Conservation (phyloP, 1,140 invertebrate genomes). For the Drosophila nigromelanica region DNA sequence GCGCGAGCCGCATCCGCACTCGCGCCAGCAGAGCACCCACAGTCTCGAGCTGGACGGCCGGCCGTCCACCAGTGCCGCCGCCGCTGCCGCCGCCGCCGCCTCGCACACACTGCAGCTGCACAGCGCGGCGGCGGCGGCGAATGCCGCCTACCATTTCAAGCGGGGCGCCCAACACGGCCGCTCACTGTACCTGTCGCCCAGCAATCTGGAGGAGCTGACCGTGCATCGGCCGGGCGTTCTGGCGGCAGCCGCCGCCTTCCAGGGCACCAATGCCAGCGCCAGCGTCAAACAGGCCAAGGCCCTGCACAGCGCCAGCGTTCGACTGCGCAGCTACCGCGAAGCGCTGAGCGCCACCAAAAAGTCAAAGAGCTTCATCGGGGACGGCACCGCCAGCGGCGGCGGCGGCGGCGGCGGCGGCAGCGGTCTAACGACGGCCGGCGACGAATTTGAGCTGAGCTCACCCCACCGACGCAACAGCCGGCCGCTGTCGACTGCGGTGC, state of each 20-base stretch:
- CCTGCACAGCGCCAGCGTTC: constrained; percentile 79
- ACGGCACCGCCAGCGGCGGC: constrained; percentile 45
- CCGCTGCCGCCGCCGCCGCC: constrained; percentile 49
- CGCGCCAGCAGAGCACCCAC: constrained; percentile 79
- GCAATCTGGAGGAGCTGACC: constrained; percentile 76
- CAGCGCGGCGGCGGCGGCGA: constrained; percentile 76
- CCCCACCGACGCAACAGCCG: constrained; percentile 83
- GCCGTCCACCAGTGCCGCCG: constrained; percentile 67
- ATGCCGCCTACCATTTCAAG: constrained; percentile 79
- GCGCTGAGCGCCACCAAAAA: constrained; percentile 80
- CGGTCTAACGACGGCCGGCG: constrained; percentile 37
- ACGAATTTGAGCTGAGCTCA: constrained; percentile 81
- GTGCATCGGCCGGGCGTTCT: constrained; percentile 73
- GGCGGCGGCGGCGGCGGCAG: constrained; percentile 38
- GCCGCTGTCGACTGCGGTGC: constrained; percentile 70
- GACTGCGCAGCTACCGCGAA: constrained; percentile 78
- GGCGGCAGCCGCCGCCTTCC: constrained; percentile 73
- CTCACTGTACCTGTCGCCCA: constrained; percentile 80
- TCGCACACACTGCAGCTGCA: constrained; percentile 67
- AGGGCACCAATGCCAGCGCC: constrained; percentile 81
- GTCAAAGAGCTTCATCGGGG: constrained; percentile 83
- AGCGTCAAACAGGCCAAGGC: constrained; percentile 82
- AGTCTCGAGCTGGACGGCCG: constrained; percentile 78
- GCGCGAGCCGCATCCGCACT: constrained; percentile 64
- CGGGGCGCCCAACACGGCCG: constrained; percentile 76